Conservation (phyloP, 2,888 invertebrate species). For the Aricia artaxerxes region DNA sequence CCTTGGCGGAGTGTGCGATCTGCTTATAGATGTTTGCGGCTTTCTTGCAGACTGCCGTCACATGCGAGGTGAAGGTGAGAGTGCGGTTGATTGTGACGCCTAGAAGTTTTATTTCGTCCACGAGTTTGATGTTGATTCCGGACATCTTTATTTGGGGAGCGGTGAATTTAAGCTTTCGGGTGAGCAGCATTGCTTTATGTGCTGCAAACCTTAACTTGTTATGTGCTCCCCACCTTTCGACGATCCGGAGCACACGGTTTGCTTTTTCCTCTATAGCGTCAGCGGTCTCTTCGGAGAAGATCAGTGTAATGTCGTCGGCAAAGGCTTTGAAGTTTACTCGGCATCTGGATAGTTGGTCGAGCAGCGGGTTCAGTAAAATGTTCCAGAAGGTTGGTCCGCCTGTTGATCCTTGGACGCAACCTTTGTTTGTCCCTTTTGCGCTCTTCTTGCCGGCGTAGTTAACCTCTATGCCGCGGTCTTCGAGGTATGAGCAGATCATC, state of each 20-base stretch:
- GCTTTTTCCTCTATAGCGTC: constrained; percentile 27
- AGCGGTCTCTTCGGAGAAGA: constrained; percentile 23
- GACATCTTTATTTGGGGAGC: neutral
- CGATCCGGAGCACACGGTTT: constrained; percentile 29
- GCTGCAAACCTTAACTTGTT: constrained; percentile 32
- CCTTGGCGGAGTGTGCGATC: too few species aligned
- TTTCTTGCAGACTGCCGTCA: neutral
- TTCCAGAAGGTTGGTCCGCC: constrained; percentile 40
- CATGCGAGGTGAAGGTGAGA: neutral
- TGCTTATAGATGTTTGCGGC: neutral
- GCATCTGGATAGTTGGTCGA: neutral
- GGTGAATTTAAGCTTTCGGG: too few species aligned
- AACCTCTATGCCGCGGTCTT: constrained; percentile 33
- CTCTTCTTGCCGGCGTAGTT: constrained; percentile 33
- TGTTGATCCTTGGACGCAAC: constrained; percentile 41
- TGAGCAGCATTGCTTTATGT: constrained; percentile 18
- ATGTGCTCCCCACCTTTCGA: constrained; percentile 24
- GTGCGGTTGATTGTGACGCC: neutral
- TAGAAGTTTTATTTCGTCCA: neutral
- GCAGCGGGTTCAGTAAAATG: constrained; percentile 35
- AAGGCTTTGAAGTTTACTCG: constrained; percentile 33
- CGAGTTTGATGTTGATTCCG: neutral
- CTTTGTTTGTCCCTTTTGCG: constrained; percentile 35
- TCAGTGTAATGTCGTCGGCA: constrained; percentile 33
- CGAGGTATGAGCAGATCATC: constrained; percentile 33